Evolutionary conservation across 2,113 vertebrate genomes (phyloP), one percentile per base, ranked within the genome.

Genomic region (Oreotragus oreotragus): DNA sequence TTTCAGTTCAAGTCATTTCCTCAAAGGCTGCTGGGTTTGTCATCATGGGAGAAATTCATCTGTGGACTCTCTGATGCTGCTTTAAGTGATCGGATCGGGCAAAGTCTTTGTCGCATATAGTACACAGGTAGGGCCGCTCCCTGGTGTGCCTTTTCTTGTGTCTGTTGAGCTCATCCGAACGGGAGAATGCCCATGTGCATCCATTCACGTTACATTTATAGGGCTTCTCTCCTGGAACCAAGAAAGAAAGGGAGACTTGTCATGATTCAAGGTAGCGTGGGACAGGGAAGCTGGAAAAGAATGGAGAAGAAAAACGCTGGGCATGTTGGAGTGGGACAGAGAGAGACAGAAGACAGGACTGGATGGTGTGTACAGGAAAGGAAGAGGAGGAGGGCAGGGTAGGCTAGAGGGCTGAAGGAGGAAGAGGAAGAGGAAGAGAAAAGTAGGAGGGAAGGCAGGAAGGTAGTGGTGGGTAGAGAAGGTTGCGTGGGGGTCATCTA

Each of bases 191-290:
- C 95, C 95, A 87, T 0, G 5, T 39, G 43, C 97, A 98, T 33
- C 66, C 47, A 0, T 15, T 3, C 21, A 15, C 1, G 0, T 43
- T 2, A 19, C 97, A 97, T 8, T 27, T 21, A 7, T 93, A 96
- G 17, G 96, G 96, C 76, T 97, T 98, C 60, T 98, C 97, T 1
- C 98, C 98, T 98, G 88, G 93, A 96, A 10, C 57, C 92, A 45
- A 84, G 4, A 90, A 53, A 91, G 17, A 53, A 43, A 90, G 28
- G 76, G 25, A 96, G 17, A 70, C 23, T 81, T 30, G n/a, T 93
- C 43, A 86, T 16, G n/a, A 14, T 36, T 91, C n/a, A 28, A 9
- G 16, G 27, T 12, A 36, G 5, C 25, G 1, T 21, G 58, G 51
- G 8, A 7, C 43, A 33, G 25, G 53, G 16, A 81, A 30, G 4